Conservation (phyloP, 2,888 invertebrate genomes). For the Lumbricus terrestris region DNA sequence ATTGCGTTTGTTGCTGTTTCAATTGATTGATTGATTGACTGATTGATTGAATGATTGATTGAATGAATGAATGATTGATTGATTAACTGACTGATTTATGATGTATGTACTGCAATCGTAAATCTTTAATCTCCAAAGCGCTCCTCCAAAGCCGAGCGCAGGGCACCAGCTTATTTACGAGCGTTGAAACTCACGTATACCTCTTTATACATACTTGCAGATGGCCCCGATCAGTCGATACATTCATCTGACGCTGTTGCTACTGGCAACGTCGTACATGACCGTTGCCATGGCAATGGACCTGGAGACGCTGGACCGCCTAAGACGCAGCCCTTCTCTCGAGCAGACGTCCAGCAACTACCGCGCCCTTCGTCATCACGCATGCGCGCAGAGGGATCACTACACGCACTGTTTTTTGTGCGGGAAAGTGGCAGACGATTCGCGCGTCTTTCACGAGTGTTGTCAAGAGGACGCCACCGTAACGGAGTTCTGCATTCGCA, state of each 20-base stretch:
- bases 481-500: neutral
- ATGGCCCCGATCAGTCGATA: neutral
- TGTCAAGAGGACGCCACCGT: neutral
- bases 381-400: slow-evolving; percentile 4
- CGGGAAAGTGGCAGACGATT: slow-evolving; percentile 19
- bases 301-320: neutral
- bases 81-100: too few species aligned
- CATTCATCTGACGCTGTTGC: neutral
- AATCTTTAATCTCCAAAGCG: too few species aligned
- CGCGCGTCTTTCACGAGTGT: neutral
- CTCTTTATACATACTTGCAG: neutral
- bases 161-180: too few species aligned
- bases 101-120: neutral
- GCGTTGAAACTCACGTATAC: too few species aligned
- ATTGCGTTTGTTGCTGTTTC: too few species aligned
- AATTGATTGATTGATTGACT: too few species aligned
- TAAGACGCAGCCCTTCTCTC: neutral
- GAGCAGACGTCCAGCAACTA: neutral
- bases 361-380: slow-evolving; percentile 3
- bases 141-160: too few species aligned
- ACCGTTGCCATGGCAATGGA: neutral
- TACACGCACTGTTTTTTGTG: slow-evolving; percentile 16
- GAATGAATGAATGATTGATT: too few species aligned
- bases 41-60: too few species aligned
- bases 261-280: neutral